Evolutionary conservation across 2,113 vertebrate species (phyloP), one percentile per base, ranked within the genome.

Genomic region (Mus spicilegus): DNA sequence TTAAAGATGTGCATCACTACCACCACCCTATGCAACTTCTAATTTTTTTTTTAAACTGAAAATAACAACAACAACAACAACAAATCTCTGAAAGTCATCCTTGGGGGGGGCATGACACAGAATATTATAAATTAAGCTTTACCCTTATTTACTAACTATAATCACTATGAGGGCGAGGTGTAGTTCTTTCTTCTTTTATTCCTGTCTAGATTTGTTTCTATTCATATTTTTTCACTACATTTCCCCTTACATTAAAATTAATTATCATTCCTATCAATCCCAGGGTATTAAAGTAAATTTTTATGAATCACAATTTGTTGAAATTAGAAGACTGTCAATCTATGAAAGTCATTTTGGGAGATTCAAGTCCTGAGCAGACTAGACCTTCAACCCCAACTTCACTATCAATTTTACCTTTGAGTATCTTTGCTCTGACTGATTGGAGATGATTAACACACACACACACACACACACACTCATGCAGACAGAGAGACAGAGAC

Each of bases 321-420:
- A 93, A 84, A 87, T 94, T 39, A 89, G 54, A 65, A 85, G 33
- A 58, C 20, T 87, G 84, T 24, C 54, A n/a, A 1, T 84, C 91
- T 81, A 3, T 28, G 20, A 82, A 86, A 86, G 67, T 69, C 39
- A 92, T 63, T 77, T 72, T 90, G 76, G 76, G 54, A 92, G 36
- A 92, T 3, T 93, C n/a, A 95, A 92, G 42, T 69, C 49, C 70
- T 93, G 54, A 92, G 14, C 78, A 39, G 56, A 72, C 54, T 90
- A 58, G 90, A 96, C 76, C 72, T 93, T 93, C 89, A 96, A 65
- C 22, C 24, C 63, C 63, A 89, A 78, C 82, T 82, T 98, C 93
- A 78, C 42, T 49, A 54, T 51, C 7, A 33, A 95, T 96, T 96
- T 95, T 95, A n/a, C 73, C 87, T 97, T 87, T 96, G 91, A 93